Percentiles rank a stretch among this genome's conserved stretches.
Conservation (phyloP, 2,888 invertebrate genomes). For the Hydrotaea cyrtoneurina region DNA sequence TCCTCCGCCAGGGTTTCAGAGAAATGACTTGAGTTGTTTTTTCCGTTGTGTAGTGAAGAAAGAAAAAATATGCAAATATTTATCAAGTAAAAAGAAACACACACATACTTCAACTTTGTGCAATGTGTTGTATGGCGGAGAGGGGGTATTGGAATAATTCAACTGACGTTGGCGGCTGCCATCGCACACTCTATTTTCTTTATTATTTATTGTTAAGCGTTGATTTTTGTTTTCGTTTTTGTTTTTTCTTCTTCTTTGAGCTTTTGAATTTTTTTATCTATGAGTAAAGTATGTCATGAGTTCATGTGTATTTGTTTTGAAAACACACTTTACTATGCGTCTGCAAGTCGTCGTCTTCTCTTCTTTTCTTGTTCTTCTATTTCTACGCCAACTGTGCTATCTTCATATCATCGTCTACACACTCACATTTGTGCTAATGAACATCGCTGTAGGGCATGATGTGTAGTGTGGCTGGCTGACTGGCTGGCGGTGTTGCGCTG, state of each 20-base stretch:
- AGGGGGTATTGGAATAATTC: background rate
- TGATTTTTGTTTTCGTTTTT: background rate
- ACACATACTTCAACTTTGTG: background rate
- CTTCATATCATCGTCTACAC: background rate
- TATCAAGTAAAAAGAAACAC: background rate
- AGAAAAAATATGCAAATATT: slow-evolving; percentile 31
- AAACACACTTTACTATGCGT: background rate
- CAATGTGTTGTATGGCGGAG: background rate
- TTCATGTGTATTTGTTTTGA: slow-evolving; percentile 34
- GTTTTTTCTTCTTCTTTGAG: background rate
- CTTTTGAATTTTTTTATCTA: slow-evolving; percentile 23
- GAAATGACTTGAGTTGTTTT: background rate
- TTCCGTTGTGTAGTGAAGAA: background rate
- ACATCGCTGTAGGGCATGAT: background rate
- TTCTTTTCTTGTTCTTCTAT: background rate
- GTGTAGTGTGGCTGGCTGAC: too few relatives aligned
- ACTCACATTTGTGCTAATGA: background rate
- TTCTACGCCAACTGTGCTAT: too few relatives aligned
- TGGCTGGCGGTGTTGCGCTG: too few relatives aligned
- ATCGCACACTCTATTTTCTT: slow-evolving; percentile 23
- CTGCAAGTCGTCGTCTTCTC: background rate
- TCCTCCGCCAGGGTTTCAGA: background rate
- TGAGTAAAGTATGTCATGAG: slow-evolving; percentile 52
- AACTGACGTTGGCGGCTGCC: background rate
- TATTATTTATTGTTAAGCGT: slow-evolving; percentile 31